Evolutionary conservation across 2,888 invertebrate genomes (phyloP), one percentile per base, ranked within the genome.

Genomic region (Pyrgus malvae): DNA sequence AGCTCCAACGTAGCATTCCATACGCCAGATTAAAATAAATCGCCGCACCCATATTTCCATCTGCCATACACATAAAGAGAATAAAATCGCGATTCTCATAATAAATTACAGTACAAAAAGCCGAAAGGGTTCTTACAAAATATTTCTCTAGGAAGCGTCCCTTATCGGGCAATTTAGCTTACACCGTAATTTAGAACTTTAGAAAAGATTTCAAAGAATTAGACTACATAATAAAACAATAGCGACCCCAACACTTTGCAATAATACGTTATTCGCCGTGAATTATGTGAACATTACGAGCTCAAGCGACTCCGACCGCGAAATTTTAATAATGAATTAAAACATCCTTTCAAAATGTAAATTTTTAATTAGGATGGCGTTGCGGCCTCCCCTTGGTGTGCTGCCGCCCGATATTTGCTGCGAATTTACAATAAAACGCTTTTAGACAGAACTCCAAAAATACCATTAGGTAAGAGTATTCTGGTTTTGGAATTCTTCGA

Each of bases 271-370:
- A 77, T 81, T 75, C 75, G 75, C 72, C 72, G 70, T 76, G 73
- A 81, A 71, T 69, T 68, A 74, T 69, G 68, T 68, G 69, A 70
- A 75, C 78, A 73, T 78, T 77, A 75, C 74, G 69, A 73, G 72
- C 71, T 74, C 77, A 78, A 80, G 72, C 77, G 78, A 79, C 76
- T 74, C 69, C 68, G 66, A 71, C 85, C 83, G 78, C 84, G 64
- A 78, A 83, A 88, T 85, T 86, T 87, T 87, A 85, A 87, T 87
- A 87, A 85, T 86, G 74, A 83, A 87, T 85, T 81, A 78, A 86
- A 82, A 80, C 80, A 80, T 77, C 80, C 86, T 83, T 82, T 81
- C 76, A 80, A 80, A 84, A 86, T 85, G 84, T 85, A 80, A 85
- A 89, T 88, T 86, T 89, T 84, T 88, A 85, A 89, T 88, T 80